Evolutionary conservation across 2,888 invertebrate species (phyloP).

Genomic region (Adineta ricciae): DNA sequence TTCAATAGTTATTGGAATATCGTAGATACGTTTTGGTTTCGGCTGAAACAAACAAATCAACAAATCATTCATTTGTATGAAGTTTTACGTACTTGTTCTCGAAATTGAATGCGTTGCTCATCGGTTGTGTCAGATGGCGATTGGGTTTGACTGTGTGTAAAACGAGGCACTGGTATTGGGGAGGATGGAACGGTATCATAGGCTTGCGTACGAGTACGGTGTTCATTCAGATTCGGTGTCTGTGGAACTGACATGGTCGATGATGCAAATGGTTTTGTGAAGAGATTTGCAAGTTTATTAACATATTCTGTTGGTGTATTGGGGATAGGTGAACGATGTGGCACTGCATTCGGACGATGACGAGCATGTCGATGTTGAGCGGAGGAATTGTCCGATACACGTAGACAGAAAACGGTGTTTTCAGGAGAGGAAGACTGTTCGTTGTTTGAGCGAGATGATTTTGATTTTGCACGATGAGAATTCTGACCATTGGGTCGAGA

Average conservation of each 20-base stretch:
- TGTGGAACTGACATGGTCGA: background rate
- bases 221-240: background rate
- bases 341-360: background rate
- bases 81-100: background rate
- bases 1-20: conserved; percentile 18
- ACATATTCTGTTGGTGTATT: background rate
- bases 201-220: background rate
- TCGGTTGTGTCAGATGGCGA: background rate
- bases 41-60: background rate
- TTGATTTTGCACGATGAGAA: background rate
- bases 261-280: background rate
- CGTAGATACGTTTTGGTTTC: background rate
- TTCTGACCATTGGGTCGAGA: background rate
- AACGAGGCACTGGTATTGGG: background rate
- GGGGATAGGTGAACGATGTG: background rate
- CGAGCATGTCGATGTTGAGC: conserved; percentile 6
- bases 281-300: background rate
- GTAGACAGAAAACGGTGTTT: conserved; percentile 8
- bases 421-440: background rate
- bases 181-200: background rate
- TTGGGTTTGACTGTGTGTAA: background rate
- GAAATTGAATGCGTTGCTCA: background rate
- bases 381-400: background rate
- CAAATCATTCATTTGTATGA: too few species aligned
- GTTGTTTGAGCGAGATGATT: background rate